phyloP scores from a whole-genome alignment of 2,113 vertebrate genomes.

The Chaetops frenatus region DNA sequence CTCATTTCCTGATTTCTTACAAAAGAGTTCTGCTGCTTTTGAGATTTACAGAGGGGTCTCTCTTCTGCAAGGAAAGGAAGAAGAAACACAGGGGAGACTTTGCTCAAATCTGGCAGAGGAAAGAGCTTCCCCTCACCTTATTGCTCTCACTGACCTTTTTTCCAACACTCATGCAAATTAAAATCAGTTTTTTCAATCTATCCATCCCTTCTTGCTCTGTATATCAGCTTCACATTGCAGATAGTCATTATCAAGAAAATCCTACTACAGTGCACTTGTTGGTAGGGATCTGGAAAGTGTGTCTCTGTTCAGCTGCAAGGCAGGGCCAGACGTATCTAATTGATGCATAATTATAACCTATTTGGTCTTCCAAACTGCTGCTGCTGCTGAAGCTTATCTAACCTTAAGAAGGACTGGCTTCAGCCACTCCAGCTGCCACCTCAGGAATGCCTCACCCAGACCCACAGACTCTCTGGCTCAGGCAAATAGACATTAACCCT shows the following conservation, averaged over 20 bases:
- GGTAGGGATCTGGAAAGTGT: background rate
- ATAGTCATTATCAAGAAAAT: background rate
- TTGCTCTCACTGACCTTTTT: background rate
- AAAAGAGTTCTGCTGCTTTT: constrained; percentile 3
- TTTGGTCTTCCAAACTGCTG: background rate
- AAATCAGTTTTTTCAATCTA: background rate
- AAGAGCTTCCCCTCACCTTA: background rate
- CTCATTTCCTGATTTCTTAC: constrained; percentile 26
- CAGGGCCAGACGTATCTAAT: background rate
- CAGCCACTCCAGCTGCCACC: background rate
- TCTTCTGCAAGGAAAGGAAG: background rate
- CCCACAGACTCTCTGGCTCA: background rate
- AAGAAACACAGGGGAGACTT: background rate
- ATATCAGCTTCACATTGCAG: background rate
- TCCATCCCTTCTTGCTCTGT: background rate
- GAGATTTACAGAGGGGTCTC: background rate
- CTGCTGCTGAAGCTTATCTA: background rate
- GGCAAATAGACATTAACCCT: background rate
- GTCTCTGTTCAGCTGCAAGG: background rate
- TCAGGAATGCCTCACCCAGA: background rate
- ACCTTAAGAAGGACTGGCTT: background rate
- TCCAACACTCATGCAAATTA: background rate
- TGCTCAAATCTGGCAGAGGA: background rate
- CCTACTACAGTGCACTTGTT: background rate
- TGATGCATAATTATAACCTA: background rate